Evolutionary conservation across 2,797 vertebrate genomes (phyloP).

Genomic region (Sebastes oblongus): DNA sequence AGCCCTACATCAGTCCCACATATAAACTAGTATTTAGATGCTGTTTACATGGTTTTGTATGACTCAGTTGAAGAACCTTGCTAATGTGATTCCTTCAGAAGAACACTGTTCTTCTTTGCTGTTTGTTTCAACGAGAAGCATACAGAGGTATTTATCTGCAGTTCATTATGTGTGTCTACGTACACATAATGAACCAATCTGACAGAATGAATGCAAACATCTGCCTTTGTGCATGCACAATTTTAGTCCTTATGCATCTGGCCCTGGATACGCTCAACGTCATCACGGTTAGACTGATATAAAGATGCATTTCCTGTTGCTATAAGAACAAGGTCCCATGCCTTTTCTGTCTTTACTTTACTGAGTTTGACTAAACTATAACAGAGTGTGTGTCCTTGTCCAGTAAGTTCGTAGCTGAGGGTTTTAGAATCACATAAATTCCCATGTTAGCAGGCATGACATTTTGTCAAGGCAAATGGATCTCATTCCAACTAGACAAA

Average conservation of each 20-base stretch:
- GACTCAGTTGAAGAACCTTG: neutral
- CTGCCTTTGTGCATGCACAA: neutral
- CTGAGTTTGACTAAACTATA: neutral
- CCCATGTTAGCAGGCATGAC: neutral
- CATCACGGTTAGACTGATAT: neutral
- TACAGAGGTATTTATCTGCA: neutral
- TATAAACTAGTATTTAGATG: neutral
- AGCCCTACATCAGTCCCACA: neutral
- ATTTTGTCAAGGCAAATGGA: neutral
- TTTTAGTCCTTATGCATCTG: no score
- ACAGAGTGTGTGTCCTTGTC: neutral
- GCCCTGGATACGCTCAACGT: neutral
- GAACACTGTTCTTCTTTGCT: neutral
- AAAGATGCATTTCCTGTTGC: neutral
- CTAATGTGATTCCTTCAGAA: neutral
- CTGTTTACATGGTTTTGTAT: neutral
- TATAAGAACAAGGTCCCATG: neutral
- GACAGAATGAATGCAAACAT: neutral
- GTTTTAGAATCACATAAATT: slow-evolving; percentile 2
- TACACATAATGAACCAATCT: neutral
- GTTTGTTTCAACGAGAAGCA: neutral
- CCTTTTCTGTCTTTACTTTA: neutral
- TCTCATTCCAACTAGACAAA: neutral
- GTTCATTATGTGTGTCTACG: neutral
- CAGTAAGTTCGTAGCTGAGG: neutral